Percentiles rank a stretch among this genome's conserved stretches.
phyloP scores from a whole-genome alignment of 92 coral and sea anemone genomes.

The Epizoanthus illoricatus region DNA sequence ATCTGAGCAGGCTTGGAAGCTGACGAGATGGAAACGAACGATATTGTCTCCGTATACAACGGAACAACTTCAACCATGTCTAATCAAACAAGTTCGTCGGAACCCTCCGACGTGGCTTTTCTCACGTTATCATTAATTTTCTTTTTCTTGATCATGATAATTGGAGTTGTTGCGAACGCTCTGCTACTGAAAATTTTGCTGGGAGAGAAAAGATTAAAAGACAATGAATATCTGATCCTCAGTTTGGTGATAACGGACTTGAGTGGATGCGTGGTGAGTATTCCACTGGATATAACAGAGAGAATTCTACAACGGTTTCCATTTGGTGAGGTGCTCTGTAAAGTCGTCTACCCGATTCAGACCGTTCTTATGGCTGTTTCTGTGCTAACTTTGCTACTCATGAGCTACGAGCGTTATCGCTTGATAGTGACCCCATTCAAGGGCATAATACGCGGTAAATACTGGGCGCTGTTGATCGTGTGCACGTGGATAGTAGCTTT shows the following conservation, averaged over 20 bases:
- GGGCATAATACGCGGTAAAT: constrained; percentile 41
- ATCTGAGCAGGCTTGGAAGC: not conserved
- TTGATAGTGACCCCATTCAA: constrained; percentile 75
- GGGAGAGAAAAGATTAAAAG: constrained; percentile 40
- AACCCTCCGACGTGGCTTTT: not conserved
- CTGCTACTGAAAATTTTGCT: constrained; percentile 30
- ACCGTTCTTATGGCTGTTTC: constrained; percentile 64
- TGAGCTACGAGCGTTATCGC: constrained; percentile 72
- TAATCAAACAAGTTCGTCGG: not conserved
- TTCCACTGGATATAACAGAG: constrained; percentile 73
- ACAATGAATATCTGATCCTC: constrained; percentile 53
- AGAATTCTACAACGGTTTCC: constrained; percentile 56
- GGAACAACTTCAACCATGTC: not conserved
- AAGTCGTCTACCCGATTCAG: constrained; percentile 68
- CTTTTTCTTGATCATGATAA: constrained; percentile 32
- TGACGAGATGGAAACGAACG: not conserved
- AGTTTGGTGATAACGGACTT: constrained; percentile 51
- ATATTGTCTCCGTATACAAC: not conserved
- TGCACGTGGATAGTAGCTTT: constrained; percentile 59
- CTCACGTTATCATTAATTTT: constrained; percentile 9
- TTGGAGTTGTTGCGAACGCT: constrained; percentile 42
- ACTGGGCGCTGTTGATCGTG: constrained; percentile 46
- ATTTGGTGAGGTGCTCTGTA: constrained; percentile 65
- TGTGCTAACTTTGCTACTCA: constrained; percentile 59
- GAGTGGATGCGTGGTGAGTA: constrained; percentile 42